Evolutionary conservation across 2,113 vertebrate genomes (phyloP), one percentile per base, ranked within the genome.

Genomic region (Sakesphorus luctuosus): DNA sequence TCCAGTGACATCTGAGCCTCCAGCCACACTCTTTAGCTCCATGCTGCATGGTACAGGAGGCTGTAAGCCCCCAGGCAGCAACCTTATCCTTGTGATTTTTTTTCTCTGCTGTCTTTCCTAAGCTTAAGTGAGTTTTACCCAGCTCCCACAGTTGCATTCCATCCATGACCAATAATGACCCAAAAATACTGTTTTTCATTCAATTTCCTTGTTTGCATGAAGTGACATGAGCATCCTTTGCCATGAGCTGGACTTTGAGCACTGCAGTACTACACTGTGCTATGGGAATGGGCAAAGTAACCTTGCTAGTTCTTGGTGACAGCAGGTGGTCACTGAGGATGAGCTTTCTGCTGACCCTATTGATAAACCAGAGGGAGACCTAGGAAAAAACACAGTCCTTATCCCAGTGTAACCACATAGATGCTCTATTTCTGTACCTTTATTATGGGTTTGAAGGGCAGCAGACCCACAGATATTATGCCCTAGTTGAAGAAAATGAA

Each of bases 1-100:
- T 19, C 20, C n/a, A 38, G 6, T 4, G 19, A 44, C 5, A n/a
- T 10, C 52, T 10, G 6, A 83, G 46, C 28, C 58, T 52, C 36
- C 0, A 7, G 29, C 26, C 0, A 0, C 35, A 55, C 61, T 69
- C 44, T 58, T 10, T 53, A n/a, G 55, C 67, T 18, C 40, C 5
- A 1, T 13, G 19, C 36, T 76, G 52, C 2, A 1, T 31, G 52
- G 17, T 38, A 58, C 53, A 25, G 66, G 43, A 40, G 24, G 65
- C 25, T 61, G 29, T 13, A 44, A 36, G 7, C 26, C 49, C 14
- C 4, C 38, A 38, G 29, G 12, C 35, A 86, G 44, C 40, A 79
- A 46, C 11, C 23, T 79, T 15, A 25, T 5, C 26, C 33, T 46
- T 36, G 18, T 4, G 10, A 2, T 7, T 43, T 26, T 80, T 81